phyloP scores from a whole-genome alignment of 2,113 vertebrate genomes.

The Pseudorasbora parva region DNA sequence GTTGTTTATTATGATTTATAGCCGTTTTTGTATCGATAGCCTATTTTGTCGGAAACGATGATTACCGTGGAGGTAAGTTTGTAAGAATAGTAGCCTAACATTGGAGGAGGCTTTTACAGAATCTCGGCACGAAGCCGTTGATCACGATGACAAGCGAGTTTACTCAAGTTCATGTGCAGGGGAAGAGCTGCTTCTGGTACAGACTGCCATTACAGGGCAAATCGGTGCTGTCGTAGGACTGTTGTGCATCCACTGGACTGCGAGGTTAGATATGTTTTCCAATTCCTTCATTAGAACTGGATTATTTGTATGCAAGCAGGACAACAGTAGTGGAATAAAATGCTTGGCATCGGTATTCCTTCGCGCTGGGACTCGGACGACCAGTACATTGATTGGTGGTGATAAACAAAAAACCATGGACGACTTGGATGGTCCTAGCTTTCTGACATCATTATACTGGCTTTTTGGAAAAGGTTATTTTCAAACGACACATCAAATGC shows the following conservation, averaged over 20 bases:
- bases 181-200: not conserved
- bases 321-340: not conserved
- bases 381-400: not conserved
- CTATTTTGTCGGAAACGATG: not conserved
- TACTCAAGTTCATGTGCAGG: conserved; percentile 24
- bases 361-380: not conserved
- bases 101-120: not conserved
- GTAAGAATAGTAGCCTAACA: not conserved
- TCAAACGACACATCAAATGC: conserved; percentile 71
- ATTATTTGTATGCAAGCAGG: conserved; percentile 15
- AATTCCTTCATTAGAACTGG: conserved; percentile 28
- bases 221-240: not conserved
- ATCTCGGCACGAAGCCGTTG: not conserved
- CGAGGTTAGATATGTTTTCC: conserved; percentile 60
- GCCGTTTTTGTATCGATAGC: not conserved
- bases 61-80: not conserved
- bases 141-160: not conserved
- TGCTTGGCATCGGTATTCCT: not conserved
- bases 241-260: not conserved
- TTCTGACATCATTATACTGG: conserved; percentile 71
- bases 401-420: conserved; percentile 67
- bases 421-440: conserved; percentile 69
- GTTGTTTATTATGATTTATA: not conserved
- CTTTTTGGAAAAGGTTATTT: conserved; percentile 76
- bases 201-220: not conserved